phyloP scores from a whole-genome alignment of 2,888 invertebrate genomes.

The Lithosia quadra region DNA sequence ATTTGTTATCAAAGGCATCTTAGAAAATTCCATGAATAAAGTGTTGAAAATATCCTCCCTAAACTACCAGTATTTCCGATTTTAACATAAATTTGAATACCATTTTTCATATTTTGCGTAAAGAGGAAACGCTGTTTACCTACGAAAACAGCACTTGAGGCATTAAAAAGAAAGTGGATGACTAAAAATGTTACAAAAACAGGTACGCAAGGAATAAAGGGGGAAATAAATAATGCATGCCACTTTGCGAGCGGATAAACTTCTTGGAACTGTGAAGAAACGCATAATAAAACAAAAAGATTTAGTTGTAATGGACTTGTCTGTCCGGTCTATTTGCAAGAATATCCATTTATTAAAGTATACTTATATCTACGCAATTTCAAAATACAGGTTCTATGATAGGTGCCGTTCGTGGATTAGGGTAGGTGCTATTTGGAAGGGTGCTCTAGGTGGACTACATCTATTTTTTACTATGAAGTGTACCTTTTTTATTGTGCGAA shows the following conservation, averaged over 20 bases:
- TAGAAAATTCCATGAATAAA: neutral
- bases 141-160: neutral
- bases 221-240: neutral
- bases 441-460: no score
- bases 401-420: no score
- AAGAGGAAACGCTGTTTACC: neutral
- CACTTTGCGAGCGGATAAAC: slow-evolving; percentile 4
- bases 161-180: neutral
- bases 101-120: neutral
- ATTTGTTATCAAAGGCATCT: neutral
- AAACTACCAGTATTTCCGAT: neutral
- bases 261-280: neutral
- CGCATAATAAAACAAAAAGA: neutral
- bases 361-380: neutral
- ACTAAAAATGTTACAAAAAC: neutral
- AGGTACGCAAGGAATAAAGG: neutral
- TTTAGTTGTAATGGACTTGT: neutral
- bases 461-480: no score
- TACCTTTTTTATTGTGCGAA: no score
- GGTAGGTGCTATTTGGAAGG: no score
- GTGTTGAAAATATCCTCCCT: neutral
- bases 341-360: neutral
- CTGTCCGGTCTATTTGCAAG: neutral
- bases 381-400: no score
- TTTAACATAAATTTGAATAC: neutral